These are phyloP conservation scores for Megaptera novaeangliae DNA, from an alignment of 2,113 vertebrate genomes.

Conservation along the genomic window DNA sequence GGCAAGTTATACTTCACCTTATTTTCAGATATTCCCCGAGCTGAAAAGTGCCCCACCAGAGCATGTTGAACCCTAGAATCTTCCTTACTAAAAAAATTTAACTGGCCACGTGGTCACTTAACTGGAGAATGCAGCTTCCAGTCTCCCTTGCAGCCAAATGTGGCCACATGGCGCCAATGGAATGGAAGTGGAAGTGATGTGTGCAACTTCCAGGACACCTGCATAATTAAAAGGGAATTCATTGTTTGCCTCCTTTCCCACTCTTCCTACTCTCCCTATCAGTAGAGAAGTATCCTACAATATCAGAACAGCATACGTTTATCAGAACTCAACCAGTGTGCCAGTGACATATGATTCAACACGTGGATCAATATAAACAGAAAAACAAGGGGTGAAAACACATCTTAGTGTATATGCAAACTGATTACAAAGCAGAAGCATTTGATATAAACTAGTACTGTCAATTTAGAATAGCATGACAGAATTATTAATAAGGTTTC, in stretches of 20 bases:
- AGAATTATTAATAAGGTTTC: background rate
- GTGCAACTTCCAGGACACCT: background rate
- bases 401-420: background rate
- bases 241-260: background rate
- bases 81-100: background rate
- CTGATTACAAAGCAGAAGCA: background rate
- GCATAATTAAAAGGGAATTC: background rate
- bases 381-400: background rate
- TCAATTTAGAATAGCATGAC: background rate
- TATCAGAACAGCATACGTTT: background rate
- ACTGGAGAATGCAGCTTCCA: background rate
- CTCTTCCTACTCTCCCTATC: background rate
- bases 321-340: background rate
- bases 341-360: background rate
- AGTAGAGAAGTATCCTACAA: too few relatives aligned
- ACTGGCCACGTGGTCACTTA: background rate
- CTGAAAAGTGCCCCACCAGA: background rate
- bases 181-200: background rate
- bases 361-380: background rate
- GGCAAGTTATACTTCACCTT: background rate
- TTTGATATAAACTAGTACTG: background rate
- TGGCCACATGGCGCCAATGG: accelerated
- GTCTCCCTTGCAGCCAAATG: background rate
- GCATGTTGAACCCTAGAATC: background rate
- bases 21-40: background rate